Conservation (phyloP, 2,888 invertebrate species). For the Eupithecia exiguata region DNA sequence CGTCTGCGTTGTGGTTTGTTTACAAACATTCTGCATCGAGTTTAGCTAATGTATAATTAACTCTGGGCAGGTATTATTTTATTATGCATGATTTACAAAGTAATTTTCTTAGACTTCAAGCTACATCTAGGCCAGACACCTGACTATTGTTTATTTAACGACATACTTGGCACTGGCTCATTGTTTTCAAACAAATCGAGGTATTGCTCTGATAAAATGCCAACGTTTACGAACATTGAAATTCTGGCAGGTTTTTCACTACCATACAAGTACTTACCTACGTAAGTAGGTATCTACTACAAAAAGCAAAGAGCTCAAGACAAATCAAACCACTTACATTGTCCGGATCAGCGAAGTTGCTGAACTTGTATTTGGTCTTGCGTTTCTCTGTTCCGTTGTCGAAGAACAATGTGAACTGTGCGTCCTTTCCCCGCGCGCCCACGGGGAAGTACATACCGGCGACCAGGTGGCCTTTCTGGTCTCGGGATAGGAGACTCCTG, state of each 20-base stretch:
- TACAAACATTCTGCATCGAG: too few relatives aligned
- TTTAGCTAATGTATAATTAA: too few relatives aligned
- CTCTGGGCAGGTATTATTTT: too few relatives aligned
- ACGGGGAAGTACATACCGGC: slow-evolving; percentile 95
- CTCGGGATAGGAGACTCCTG: slow-evolving; percentile 90
- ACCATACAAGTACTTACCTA: neutral
- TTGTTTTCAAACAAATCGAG: slow-evolving; percentile 25
- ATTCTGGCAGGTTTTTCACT: slow-evolving; percentile 9
- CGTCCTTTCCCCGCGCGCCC: slow-evolving; percentile 79
- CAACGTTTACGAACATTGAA: slow-evolving; percentile 6
- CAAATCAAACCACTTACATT: slow-evolving; percentile 75
- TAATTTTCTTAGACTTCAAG: neutral
- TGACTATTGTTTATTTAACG: slow-evolving; percentile 2
- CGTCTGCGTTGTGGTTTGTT: too few relatives aligned
- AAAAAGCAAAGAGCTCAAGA: neutral
- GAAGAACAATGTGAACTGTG: slow-evolving; percentile 91
- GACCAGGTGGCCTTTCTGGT: slow-evolving; percentile 91
- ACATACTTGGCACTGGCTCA: slow-evolving; percentile 15
- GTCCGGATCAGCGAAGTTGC: slow-evolving; percentile 84
- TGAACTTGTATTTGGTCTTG: slow-evolving; percentile 90
- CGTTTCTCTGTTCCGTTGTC: slow-evolving; percentile 87
- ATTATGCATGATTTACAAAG: neutral
- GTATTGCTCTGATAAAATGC: slow-evolving; percentile 9
- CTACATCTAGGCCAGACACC: neutral
- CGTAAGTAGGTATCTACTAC: neutral